Conservation (phyloP, 2,888 invertebrate genomes). For the Lithosia quadra region DNA sequence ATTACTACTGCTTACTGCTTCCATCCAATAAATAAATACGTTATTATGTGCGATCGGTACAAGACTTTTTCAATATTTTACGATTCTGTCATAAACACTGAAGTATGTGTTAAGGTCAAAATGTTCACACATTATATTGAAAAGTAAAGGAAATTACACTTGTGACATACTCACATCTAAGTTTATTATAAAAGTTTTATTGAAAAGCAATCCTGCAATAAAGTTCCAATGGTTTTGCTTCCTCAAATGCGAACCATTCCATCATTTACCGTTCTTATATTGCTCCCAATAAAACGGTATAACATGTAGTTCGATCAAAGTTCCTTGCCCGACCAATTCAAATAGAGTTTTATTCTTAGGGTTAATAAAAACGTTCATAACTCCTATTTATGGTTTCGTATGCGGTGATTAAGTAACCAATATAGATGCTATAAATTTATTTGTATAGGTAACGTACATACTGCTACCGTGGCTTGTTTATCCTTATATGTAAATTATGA, state of each 20-base stretch:
- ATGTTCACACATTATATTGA: background rate
- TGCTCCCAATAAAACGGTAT: constrained; percentile 37
- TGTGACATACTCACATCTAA: background rate
- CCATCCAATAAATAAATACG: background rate
- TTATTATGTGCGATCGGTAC: background rate
- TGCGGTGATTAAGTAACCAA: constrained; percentile 47
- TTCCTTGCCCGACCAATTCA: constrained; percentile 45
- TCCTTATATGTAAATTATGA: constrained; percentile 1
- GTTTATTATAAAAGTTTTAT: constrained; percentile 8
- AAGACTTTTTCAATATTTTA: background rate
- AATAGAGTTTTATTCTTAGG: constrained; percentile 53
- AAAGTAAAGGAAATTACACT: background rate
- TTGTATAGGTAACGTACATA: constrained; percentile 32
- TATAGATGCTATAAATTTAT: constrained; percentile 46
- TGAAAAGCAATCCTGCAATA: background rate
- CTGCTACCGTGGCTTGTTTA: background rate
- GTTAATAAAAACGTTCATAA: constrained; percentile 60
- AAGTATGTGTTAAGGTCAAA: background rate
- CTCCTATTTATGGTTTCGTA: constrained; percentile 52
- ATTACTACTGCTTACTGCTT: too few relatives aligned
- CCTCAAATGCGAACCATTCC: constrained; percentile 5
- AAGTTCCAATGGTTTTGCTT: constrained; percentile 4
- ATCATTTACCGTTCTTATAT: constrained; percentile 22
- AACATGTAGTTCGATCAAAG: constrained; percentile 27
- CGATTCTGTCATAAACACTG: background rate